Conservation (phyloP, 2,113 vertebrate genomes). For the Catharus bicknelli region DNA sequence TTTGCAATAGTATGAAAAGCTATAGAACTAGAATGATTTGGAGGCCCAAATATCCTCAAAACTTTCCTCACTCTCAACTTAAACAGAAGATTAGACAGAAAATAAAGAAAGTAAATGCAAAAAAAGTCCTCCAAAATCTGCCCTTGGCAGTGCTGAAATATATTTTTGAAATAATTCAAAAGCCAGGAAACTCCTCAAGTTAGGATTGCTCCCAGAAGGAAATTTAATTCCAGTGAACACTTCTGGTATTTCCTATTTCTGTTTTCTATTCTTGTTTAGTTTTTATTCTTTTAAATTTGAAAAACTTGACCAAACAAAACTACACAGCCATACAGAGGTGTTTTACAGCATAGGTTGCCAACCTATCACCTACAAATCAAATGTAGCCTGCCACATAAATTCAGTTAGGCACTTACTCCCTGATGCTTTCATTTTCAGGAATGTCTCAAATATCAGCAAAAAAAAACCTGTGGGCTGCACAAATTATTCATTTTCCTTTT, state of each 20-base stretch:
- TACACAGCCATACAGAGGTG: conserved; percentile 29
- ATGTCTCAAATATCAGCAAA: background rate
- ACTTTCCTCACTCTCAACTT: background rate
- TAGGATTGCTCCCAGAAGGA: conserved; percentile 62
- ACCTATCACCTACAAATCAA: conserved; percentile 45
- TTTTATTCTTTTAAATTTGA: conserved; percentile 56
- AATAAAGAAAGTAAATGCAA: background rate
- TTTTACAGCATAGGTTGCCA: conserved; percentile 59
- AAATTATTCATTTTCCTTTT: background rate
- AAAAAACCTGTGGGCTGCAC: background rate
- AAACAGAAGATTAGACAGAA: background rate
- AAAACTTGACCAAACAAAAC: conserved; percentile 52
- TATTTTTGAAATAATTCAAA: conserved; percentile 50
- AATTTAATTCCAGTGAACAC: conserved; percentile 49
- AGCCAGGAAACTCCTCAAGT: conserved; percentile 56
- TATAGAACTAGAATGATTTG: background rate
- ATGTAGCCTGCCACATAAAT: conserved; percentile 30
- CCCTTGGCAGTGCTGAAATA: conserved; percentile 31
- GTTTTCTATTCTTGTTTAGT: conserved; percentile 58
- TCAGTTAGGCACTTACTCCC: conserved; percentile 23
- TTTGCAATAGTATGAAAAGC: background rate
- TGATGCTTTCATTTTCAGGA: conserved; percentile 12
- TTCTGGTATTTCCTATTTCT: conserved; percentile 69
- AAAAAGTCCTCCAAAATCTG: background rate
- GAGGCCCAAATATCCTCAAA: background rate